Conservation (phyloP, 2,888 invertebrate genomes). For the Theretra japonica region DNA sequence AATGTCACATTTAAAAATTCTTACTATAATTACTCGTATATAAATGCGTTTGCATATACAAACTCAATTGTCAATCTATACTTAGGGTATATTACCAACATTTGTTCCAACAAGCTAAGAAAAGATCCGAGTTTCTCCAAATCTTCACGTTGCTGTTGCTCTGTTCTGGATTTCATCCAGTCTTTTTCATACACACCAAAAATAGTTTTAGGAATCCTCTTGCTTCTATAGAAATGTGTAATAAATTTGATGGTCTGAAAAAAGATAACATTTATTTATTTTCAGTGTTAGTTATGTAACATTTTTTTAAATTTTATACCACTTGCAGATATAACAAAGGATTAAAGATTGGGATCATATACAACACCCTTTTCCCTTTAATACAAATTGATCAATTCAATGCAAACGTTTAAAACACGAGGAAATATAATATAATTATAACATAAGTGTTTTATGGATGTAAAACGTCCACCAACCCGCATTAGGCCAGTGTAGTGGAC, state of each 20-base stretch:
- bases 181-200: constrained; percentile 39
- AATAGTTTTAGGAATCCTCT: constrained; percentile 39
- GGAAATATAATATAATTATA: no score
- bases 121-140: constrained; percentile 45
- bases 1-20: not conserved
- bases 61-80: constrained; percentile 57
- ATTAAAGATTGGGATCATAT: no score
- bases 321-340: no score
- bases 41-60: constrained; percentile 55
- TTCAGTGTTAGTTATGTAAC: not conserved
- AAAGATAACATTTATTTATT: constrained; percentile 17
- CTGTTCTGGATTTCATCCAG: constrained; percentile 37
- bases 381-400: no score
- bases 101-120: constrained; percentile 51
- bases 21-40: constrained; percentile 39
- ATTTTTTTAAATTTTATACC: no score
- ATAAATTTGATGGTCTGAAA: constrained; percentile 44
- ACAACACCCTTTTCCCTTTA: no score
- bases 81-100: constrained; percentile 59
- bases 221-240: constrained; percentile 37
- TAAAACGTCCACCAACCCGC: no score
- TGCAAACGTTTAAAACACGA: no score
- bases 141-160: constrained; percentile 38
- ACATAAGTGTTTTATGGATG: no score
- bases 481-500: no score